Evolutionary conservation across 1,140 invertebrate species (phyloP).

Genomic region (Drosophila arizonae): DNA sequence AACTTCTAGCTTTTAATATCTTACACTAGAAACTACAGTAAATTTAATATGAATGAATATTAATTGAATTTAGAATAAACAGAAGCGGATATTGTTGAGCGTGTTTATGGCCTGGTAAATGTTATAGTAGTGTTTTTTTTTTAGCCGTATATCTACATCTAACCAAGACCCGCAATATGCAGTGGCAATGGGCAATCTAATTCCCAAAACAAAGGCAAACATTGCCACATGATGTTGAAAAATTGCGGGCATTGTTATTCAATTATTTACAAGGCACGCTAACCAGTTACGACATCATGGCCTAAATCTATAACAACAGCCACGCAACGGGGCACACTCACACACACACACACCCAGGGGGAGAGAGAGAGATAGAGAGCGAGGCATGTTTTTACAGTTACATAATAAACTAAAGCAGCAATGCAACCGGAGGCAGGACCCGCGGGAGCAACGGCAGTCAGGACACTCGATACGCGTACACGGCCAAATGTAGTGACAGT

Average conservation of each 20-base stretch:
- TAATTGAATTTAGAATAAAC: too few species aligned
- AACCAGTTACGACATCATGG: constrained; percentile 33
- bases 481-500: constrained; percentile 71
- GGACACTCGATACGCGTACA: background rate
- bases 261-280: constrained; percentile 55
- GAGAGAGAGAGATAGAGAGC: constrained; percentile 9
- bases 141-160: background rate
- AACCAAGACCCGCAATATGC: background rate
- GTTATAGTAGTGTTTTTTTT: background rate
- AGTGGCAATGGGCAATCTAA: constrained; percentile 16
- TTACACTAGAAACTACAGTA: too few species aligned
- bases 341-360: background rate
- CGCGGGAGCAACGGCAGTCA: background rate
- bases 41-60: too few species aligned
- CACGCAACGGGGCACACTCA: constrained; percentile 34
- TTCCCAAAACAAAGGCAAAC: constrained; percentile 10
- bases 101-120: background rate
- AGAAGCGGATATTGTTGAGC: background rate
- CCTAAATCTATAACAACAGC: constrained; percentile 47
- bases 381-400: constrained; percentile 74
- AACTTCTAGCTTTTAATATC: too few species aligned
- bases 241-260: constrained; percentile 45
- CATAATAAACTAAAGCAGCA: constrained; percentile 67
- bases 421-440: background rate
- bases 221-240: constrained; percentile 29